These are phyloP conservation scores for Argynnis bischoffii DNA, from an alignment of 2,888 invertebrate genomes.

Conservation along the genomic window DNA sequence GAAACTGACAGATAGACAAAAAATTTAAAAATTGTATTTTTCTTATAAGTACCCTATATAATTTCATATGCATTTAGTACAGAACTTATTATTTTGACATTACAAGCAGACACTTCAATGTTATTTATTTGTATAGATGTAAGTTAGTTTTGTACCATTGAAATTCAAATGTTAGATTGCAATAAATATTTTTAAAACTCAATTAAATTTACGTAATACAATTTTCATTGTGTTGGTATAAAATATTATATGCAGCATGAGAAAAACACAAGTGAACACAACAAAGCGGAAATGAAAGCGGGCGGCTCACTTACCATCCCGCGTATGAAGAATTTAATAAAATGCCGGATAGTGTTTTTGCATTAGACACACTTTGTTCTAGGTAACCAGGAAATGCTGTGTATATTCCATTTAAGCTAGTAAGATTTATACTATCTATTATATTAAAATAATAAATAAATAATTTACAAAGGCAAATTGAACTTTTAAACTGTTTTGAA, in stretches of 20 bases:
- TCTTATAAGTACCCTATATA: neutral
- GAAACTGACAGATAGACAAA: too few relatives aligned
- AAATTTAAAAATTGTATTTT: too few relatives aligned
- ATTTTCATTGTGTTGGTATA: neutral
- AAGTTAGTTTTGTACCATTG: too few relatives aligned
- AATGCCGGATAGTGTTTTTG: constrained; percentile 28
- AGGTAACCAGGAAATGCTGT: constrained; percentile 22
- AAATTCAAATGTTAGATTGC: too few relatives aligned
- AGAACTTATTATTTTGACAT: too few relatives aligned
- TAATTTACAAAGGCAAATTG: too few relatives aligned
- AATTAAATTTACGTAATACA: neutral
- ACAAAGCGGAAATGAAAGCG: constrained; percentile 31
- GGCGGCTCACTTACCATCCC: constrained; percentile 32
- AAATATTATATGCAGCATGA: constrained; percentile 2
- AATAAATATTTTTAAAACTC: neutral
- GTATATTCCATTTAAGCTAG: constrained; percentile 4
- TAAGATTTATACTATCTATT: neutral
- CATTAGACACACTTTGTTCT: constrained; percentile 25
- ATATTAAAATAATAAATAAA: neutral
- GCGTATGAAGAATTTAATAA: constrained; percentile 36
- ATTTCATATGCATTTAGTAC: neutral
- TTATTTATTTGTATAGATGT: too few relatives aligned
- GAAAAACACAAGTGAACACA: constrained; percentile 28
- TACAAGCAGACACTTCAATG: too few relatives aligned
- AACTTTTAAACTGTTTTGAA: too few relatives aligned